These are phyloP conservation scores for Drosophila cognata DNA, from an alignment of 2,888 invertebrate species.

Conservation along the genomic window DNA sequence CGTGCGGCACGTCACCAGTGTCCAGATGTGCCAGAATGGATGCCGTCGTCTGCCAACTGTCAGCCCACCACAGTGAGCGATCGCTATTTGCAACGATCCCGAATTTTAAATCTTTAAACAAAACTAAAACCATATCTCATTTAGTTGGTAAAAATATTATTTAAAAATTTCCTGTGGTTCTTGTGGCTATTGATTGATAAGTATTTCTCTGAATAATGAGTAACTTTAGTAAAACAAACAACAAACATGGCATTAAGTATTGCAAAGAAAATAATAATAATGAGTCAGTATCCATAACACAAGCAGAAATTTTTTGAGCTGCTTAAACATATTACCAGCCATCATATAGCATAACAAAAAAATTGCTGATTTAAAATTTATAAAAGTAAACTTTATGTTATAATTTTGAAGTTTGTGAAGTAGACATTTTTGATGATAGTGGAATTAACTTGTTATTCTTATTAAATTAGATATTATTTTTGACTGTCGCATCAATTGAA, in stretches of 20 bases:
- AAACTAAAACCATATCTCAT: background rate
- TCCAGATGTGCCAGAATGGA: slow-evolving; percentile 55
- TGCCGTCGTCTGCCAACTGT: background rate
- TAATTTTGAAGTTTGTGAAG: background rate
- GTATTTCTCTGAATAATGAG: background rate
- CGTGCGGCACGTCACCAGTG: slow-evolving; percentile 24
- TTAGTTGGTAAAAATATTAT: background rate
- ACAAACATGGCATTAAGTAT: background rate
- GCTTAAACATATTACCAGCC: background rate
- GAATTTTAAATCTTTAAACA: background rate
- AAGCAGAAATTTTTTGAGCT: background rate
- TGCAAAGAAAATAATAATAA: background rate
- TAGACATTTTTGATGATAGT: background rate
- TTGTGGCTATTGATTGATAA: background rate
- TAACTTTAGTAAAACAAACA: background rate
- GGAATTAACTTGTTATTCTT: background rate
- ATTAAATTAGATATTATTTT: background rate
- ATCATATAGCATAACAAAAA: background rate
- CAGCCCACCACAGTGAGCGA: slow-evolving; percentile 3
- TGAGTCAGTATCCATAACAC: background rate
- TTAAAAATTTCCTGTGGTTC: background rate
- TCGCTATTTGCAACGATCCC: background rate
- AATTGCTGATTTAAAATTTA: background rate
- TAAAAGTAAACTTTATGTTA: background rate
- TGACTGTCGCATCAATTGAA: background rate